phyloP scores from a whole-genome alignment of 2,888 invertebrate genomes.

The Drosophila percnosoma region DNA sequence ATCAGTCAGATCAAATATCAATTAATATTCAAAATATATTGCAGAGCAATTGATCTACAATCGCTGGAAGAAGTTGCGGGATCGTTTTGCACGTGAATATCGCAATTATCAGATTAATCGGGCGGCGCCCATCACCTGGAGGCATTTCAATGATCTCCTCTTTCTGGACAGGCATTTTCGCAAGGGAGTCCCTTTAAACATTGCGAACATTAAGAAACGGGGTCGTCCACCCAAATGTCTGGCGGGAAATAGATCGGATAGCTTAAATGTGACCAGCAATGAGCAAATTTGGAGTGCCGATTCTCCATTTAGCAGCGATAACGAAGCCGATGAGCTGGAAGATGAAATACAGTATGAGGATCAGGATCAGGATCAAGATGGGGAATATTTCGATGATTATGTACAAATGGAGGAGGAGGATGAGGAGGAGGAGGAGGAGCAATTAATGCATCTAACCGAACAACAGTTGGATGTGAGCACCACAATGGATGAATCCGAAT shows the following conservation, averaged over 20 bases:
- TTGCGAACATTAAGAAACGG: conserved; percentile 69
- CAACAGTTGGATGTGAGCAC: conserved; percentile 39
- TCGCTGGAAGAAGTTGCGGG: conserved; percentile 80
- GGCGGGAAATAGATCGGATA: conserved; percentile 1
- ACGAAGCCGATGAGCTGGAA: conserved; percentile 66
- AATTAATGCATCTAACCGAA: conserved; percentile 32
- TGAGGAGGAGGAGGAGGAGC: conserved; percentile 8
- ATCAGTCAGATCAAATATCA: too few species aligned
- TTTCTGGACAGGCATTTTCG: conserved; percentile 77
- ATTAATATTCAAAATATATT: not conserved
- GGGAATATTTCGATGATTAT: conserved; percentile 61
- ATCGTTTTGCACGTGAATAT: conserved; percentile 81
- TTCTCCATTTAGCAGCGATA: conserved; percentile 63
- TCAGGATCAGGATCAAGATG: conserved; percentile 31
- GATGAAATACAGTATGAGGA: conserved; percentile 56
- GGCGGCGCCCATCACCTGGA: conserved; percentile 71
- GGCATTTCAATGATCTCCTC: conserved; percentile 73
- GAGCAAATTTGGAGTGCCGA: conserved; percentile 79
- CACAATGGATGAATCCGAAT: conserved; percentile 4
- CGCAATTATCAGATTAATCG: conserved; percentile 71
- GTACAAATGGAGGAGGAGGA: conserved; percentile 49
- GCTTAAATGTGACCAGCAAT: conserved; percentile 33
- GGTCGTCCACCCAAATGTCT: conserved; percentile 63
- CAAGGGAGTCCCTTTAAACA: conserved; percentile 70
- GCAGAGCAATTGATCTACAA: conserved; percentile 79